Evolutionary conservation across 2,888 invertebrate species (phyloP), one percentile per base, ranked within the genome.

Genomic region (Opisthograptis luteolata): DNA sequence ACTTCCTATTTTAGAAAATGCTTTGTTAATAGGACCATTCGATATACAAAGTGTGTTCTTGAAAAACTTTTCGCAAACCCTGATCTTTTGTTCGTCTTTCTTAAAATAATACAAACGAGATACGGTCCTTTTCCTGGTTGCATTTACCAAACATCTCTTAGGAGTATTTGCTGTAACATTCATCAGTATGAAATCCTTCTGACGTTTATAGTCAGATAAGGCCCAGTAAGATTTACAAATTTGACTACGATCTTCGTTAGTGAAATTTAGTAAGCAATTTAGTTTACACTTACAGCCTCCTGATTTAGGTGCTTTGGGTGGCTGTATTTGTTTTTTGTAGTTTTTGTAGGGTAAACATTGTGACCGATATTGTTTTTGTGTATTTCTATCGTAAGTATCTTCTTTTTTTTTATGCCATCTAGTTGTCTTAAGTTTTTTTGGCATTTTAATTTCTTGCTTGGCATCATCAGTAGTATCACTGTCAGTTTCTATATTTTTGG

Each of bases 41-140:
- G 39, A 39, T 28, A 39, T 39, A 12, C 39, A 39, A 7, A 39
- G 37, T 2, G 37, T 37, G 10, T 8, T 6, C 8, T 25, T 37
- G 8, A 37, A 37, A 15, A 25, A 37, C 15, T 27, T 27, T 15
- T 15, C 27, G 17, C 37, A 37, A n/a, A 37, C 37, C 17, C 10
- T 37, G 3, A 37, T 27, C 17, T 27, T 27, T 9, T 3, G 25
- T n/a, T 15, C 27, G 10, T 8, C 25, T 17, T 9, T 9, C 9
- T 10, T 4, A 28, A 39, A 39, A 12, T 9, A 39, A 28, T 28
- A 39, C 7, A 4, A 17, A 10, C 39, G 27, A 19, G 28, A 28
- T 28, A 28, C 19, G 17, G 25, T 37, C 9, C 37, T 8, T 9
- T 37, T 36, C 22, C 13, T 36, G 5, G 12, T 24, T 13, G 35